These are phyloP conservation scores for Trachemys scripta DNA, from an alignment of 2,113 vertebrate species.

Conservation along the genomic window DNA sequence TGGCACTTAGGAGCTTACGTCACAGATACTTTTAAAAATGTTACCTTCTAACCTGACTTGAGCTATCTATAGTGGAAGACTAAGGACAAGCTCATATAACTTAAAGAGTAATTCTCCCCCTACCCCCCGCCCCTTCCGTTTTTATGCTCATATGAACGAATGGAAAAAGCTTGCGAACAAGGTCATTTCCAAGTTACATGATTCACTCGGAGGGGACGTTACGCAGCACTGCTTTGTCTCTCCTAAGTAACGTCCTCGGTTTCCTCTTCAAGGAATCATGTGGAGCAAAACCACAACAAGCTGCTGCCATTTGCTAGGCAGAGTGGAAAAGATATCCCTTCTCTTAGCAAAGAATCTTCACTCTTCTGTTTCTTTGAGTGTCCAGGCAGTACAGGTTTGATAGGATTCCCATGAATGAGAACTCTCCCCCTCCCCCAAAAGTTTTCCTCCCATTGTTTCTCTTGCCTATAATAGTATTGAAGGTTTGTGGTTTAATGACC, in stretches of 20 bases:
- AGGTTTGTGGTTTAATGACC: constrained; percentile 59
- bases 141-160: constrained; percentile 41
- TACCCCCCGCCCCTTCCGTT: background rate
- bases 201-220: constrained; percentile 71
- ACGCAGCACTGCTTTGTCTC: constrained; percentile 62
- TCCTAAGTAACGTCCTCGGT: constrained; percentile 11
- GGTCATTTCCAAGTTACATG: constrained; percentile 74
- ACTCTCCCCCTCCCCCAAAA: background rate
- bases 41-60: background rate
- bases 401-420: constrained; percentile 12
- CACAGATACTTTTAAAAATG: background rate
- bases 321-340: constrained; percentile 39
- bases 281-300: constrained; percentile 72
- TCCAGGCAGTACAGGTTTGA: constrained; percentile 40
- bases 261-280: constrained; percentile 65
- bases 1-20: background rate
- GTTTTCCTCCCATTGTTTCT: background rate
- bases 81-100: background rate
- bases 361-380: constrained; percentile 52
- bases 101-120: constrained; percentile 1
- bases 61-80: background rate
- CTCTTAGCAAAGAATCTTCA: constrained; percentile 44
- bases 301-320: constrained; percentile 52
- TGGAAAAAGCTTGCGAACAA: constrained; percentile 75
- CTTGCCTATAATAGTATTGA: constrained; percentile 24